Evolutionary conservation across 2,113 vertebrate species (phyloP), one percentile per base, ranked within the genome.

Genomic region (Notiomystis cincta): DNA sequence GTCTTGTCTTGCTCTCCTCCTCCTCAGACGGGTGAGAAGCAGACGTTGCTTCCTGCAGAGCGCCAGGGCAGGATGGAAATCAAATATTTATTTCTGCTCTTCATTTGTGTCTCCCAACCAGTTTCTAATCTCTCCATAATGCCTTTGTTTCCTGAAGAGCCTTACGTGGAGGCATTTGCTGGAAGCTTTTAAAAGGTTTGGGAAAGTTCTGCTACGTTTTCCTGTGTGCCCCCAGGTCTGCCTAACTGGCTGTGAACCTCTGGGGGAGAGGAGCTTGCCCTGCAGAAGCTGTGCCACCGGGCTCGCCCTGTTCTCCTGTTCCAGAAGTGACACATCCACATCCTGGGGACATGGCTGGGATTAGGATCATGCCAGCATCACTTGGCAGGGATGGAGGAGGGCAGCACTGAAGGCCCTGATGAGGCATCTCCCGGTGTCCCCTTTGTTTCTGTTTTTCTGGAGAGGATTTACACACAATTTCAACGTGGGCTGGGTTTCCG

Each of bases 1-100:
- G 58, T 70, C 56, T 75, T 7, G 31, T 80, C 82, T 89, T 62
- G 58, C 71, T 95, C 58, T 89, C 7, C 33, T 82, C 50, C 38
- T 94, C 67, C 64, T 67, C 28, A 71, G 47, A 75, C 0, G 7
- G 15, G n/a, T 40, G 42, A 88, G 71, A 93, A 61, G 47, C 30
- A 62, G 76, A 79, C 2, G 0, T 21, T 4, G 30, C 54, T 66
- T 82, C 58, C 82, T 9, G 20, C 79, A 70, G 58, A 77, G 42
- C 58, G 19, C 37, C 64, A 65, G 76, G 72, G 54, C 71, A 97
- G 82, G 60, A 88, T 93, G 92, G 67, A 95, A 90, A 97, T 95
- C 10, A 96, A 97, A 95, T 96, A 96, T 94, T 97, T 93, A 94
- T 96, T 87, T 58, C 92, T 95, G 9, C 33, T 90, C 64, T 67